Conservation (phyloP, 92 coral and sea anemone species). For the Epizoanthus scotinus region DNA sequence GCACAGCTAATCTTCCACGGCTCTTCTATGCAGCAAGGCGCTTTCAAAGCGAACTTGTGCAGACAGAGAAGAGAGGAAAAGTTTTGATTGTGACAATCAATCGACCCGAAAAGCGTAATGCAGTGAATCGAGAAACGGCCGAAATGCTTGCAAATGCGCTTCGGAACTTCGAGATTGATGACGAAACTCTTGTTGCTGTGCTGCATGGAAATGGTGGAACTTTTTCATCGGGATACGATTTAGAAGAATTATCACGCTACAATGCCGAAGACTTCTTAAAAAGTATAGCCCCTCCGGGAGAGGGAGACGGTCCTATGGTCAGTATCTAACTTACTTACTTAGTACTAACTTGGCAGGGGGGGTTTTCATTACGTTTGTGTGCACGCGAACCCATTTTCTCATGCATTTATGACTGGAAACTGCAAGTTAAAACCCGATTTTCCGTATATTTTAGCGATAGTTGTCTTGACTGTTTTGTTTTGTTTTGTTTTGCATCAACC, state of each 20-base stretch:
- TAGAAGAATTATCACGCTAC: conserved; percentile 64
- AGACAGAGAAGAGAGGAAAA: conserved; percentile 74
- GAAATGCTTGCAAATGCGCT: conserved; percentile 66
- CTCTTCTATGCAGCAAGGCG: conserved; percentile 56
- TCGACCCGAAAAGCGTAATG: conserved; percentile 91
- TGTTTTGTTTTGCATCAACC: too few relatives aligned
- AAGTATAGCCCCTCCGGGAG: conserved; percentile 64
- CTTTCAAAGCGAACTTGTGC: conserved; percentile 59
- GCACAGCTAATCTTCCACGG: conserved; percentile 47
- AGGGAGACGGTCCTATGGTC: conserved; percentile 89
- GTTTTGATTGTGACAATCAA: conserved; percentile 69
- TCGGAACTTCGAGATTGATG: conserved; percentile 74
- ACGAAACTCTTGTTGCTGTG: conserved; percentile 67
- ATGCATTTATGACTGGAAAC: background rate
- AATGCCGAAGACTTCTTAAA: conserved; percentile 61
- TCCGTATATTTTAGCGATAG: too few relatives aligned
- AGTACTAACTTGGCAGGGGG: too few relatives aligned
- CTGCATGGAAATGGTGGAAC: conserved; percentile 75
- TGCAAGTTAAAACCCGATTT: too few relatives aligned
- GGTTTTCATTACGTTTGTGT: background rate
- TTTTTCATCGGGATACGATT: conserved; percentile 84
- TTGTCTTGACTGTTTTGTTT: too few relatives aligned
- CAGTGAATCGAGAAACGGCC: conserved; percentile 74
- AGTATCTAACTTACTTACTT: too few relatives aligned
- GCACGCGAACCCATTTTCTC: background rate